phyloP scores from a whole-genome alignment of 2,888 invertebrate genomes.

The Parnassius orleans region DNA sequence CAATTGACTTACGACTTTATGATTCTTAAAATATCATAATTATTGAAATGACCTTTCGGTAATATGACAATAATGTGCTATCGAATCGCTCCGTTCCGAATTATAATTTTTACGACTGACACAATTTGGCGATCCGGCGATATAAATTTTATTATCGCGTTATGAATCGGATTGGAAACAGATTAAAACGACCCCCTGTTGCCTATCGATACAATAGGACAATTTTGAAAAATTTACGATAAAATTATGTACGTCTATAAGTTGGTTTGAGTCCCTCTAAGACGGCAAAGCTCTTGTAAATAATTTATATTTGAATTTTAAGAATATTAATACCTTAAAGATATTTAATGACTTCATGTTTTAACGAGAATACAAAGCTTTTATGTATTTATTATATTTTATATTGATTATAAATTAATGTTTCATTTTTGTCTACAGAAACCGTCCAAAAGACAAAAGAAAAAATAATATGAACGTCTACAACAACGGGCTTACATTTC shows the following conservation, averaged over 20 bases:
- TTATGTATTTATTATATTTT: background rate
- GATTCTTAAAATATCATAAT: constrained; percentile 24
- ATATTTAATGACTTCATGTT: background rate
- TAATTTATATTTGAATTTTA: constrained; percentile 1
- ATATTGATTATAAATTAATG: background rate
- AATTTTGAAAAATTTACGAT: constrained; percentile 27
- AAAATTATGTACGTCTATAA: constrained; percentile 25
- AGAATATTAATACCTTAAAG: background rate
- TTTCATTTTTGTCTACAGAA: no score
- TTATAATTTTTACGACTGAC: constrained; percentile 22
- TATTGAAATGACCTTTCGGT: constrained; percentile 24
- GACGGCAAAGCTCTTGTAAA: background rate
- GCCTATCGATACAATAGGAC: constrained; percentile 25
- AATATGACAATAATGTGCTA: constrained; percentile 22
- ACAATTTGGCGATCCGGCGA: constrained; percentile 12
- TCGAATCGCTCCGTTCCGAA: constrained; percentile 12
- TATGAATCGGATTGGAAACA: constrained; percentile 28
- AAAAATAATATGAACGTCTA: no score
- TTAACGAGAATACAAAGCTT: background rate
- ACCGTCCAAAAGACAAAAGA: no score
- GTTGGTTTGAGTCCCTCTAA: constrained; percentile 3
- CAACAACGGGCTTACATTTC: no score
- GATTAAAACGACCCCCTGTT: constrained; percentile 30
- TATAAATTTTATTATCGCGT: constrained; percentile 23
- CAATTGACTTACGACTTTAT: constrained; percentile 19